Base-by-base conservation (phyloP, 2,113 vertebrate species). In the Gasterosteus nipponicus region DNA sequence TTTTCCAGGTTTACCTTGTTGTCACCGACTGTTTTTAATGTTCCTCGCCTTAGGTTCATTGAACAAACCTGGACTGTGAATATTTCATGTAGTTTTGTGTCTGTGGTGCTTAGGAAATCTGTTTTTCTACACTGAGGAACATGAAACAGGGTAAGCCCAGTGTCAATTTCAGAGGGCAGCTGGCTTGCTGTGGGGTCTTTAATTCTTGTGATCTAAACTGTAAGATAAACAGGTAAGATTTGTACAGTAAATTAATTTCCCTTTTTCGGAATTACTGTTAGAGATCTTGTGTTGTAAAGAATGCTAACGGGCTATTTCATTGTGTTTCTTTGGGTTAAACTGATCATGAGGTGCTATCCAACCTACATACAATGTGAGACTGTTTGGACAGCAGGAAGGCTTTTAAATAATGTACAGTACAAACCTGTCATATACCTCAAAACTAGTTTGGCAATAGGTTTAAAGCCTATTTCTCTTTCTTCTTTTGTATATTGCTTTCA, bases 381-480 rank as follows among this genome's bases (percentile, higher is more conserved):
- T 92, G 89, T 94, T 82, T 69, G 88, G 91, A 91, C 87, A 92
- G 91, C 90, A 84, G 93, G 82, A 92, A 93, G 91, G 94, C 91
- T 94, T 94, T 95, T 96, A 95, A 96, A 96, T 95, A 94, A 95
- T 94, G 94, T 95, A 93, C 78, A 94, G 90, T 89, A 94, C 94
- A 95, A 96, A 95, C 92, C 95, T 96, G 94, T 95, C 95, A 96
- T 96, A 97, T 99, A 99, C 98, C 98, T 99, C 98, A 99, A 95
- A 96, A 95, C 94, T 96, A 97, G 95, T 94, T 96, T 96, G 96
- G 96, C 97, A 98, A 96, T 97, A 97, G 95, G 94, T 95, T 93
- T 90, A 93, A 86, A 91, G 95, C 89, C 92, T 94, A 92, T 91
- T 90, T 92, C 92, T 94, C 93, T 87, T 81, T 94, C 89, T 90